phyloP scores from a whole-genome alignment of 2,888 invertebrate genomes.

The Tetramorium bicarinatum region DNA sequence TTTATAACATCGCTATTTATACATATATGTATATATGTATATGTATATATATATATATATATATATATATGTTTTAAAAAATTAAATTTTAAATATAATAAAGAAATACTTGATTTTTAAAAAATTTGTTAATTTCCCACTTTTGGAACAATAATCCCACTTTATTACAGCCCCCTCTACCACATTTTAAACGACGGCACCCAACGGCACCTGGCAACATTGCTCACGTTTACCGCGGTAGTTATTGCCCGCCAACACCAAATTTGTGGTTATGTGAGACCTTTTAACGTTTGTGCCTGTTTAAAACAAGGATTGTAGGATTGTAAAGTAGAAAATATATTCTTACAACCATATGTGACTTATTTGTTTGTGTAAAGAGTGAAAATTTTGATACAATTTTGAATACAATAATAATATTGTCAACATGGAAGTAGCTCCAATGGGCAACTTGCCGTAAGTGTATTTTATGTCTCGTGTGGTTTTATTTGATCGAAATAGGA shows the following conservation, averaged over 20 bases:
- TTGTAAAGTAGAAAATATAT: constrained; percentile 1
- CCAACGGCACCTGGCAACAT: too few relatives aligned
- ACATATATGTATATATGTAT: too few relatives aligned
- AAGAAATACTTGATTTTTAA: background rate
- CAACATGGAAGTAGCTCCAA: constrained; percentile 78
- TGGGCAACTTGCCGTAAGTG: constrained; percentile 82
- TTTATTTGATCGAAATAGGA: constrained; percentile 8
- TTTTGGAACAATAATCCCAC: too few relatives aligned
- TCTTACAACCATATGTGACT: background rate
- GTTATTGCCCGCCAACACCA: background rate
- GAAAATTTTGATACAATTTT: background rate
- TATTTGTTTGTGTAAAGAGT: background rate
- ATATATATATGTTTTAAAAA: too few relatives aligned
- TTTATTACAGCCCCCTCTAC: too few relatives aligned
- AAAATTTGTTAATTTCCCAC: too few relatives aligned
- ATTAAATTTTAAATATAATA: too few relatives aligned
- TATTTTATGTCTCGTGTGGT: background rate
- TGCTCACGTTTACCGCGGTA: too few relatives aligned
- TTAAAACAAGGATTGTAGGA: background rate
- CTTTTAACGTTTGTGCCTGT: background rate
- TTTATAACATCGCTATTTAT: too few relatives aligned
- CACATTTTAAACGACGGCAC: too few relatives aligned
- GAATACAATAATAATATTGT: constrained; percentile 13
- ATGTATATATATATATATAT: too few relatives aligned
- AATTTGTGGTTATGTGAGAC: constrained; percentile 56